Evolutionary conservation across 2,113 vertebrate species (phyloP).

Genomic region (Prunella himalayana): DNA sequence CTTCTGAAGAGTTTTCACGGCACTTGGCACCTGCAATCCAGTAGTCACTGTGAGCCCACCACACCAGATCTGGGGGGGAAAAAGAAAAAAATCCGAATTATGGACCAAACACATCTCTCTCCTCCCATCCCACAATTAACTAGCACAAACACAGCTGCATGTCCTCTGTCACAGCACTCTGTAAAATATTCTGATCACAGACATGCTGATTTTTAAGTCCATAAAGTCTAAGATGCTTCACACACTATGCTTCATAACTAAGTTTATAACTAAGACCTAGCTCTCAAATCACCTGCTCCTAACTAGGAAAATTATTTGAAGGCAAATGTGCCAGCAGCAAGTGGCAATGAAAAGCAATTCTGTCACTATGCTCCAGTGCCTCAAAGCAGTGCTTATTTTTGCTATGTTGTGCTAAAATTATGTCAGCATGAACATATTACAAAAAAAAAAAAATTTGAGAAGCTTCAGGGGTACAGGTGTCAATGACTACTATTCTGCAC

Average conservation of each 20-base stretch:
- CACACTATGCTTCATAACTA: background rate
- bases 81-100: background rate
- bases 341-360: background rate
- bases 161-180: background rate
- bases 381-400: background rate
- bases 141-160: background rate
- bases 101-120: background rate
- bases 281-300: background rate
- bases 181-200: background rate
- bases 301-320: background rate
- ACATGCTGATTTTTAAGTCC: background rate
- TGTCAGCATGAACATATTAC: background rate
- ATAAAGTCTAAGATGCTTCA: background rate
- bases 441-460: background rate
- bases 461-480: background rate
- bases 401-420: background rate
- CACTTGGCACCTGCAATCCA: conserved; percentile 89
- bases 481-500: background rate
- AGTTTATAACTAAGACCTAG: background rate
- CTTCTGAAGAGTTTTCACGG: conserved; percentile 83
- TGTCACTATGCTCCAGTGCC: background rate
- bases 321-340: background rate
- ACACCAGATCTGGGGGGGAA: conserved; percentile 83
- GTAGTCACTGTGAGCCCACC: conserved; percentile 84
- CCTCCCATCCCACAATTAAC: background rate